Base-by-base conservation (phyloP, 2,888 invertebrate genomes). In the Clivina fossor region DNA sequence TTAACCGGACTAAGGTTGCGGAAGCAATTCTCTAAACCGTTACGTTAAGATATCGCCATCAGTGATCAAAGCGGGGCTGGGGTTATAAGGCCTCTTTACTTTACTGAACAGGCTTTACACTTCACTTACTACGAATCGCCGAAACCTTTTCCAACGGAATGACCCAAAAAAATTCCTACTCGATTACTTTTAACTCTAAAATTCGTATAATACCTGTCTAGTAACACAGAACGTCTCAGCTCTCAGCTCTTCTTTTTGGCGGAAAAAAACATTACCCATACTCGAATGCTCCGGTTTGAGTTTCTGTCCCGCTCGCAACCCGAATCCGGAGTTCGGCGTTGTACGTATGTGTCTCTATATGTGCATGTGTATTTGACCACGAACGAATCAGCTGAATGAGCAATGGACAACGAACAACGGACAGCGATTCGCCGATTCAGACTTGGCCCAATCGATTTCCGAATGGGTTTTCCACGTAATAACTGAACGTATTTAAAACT, bases 31-130 rank as follows among this genome's bases (percentile, higher is more conserved):
- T 33, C 20, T 47, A 47, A 47, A 47, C 46, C 32, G 46, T 47
- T 47, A 47, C 46, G 46, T 47, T 47, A 47, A 47, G 46, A 47
- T 47, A 47, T 33, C 46, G 46, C 46, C 46, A 47, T 47, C 46
- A 47, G 46, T 47, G 46, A 47, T 47, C 46, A 47, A 47, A 47
- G 46, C 46, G 15, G 30, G 44, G 22, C 46, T 33, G n/a, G n/a
- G n/a, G n/a, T n/a, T n/a, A n/a, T n/a, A n/a, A n/a, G n/a, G n/a
- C n/a, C n/a, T n/a, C n/a, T n/a, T n/a, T n/a, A n/a, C 46, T 47
- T 47, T 47, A 47, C 46, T 47, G 44, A 47, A 33, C 46, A 32
- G 46, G 46, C 32, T 47, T 47, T 47, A 47, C 46, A 47, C 33
- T 47, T 22, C 46, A 47, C 46, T 47, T 33, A 47, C 13, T 47